A percentile compares a stretch with the other conserved stretches of the same genome.
Evolutionary conservation across 2,797 vertebrate genomes (phyloP).

Genomic region (Anableps anableps): DNA sequence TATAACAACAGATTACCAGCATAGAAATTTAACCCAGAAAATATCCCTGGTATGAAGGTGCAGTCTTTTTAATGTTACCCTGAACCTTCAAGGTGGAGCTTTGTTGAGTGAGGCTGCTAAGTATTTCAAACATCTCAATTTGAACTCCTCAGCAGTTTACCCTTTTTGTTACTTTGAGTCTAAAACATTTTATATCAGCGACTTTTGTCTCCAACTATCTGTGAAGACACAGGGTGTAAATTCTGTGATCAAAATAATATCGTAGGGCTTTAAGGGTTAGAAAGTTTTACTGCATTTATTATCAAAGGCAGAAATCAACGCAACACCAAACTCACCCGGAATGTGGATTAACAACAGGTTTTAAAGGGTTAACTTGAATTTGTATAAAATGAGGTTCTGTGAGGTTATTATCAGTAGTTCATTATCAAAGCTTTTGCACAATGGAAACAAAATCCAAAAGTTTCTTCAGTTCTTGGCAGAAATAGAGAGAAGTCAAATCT

Average conservation of each 20-base stretch:
- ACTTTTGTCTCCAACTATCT: not conserved
- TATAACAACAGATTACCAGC: not conserved
- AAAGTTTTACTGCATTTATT: not conserved
- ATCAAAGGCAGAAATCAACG: not conserved
- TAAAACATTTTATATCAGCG: not conserved
- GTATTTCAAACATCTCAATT: not conserved
- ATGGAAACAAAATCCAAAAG: not conserved
- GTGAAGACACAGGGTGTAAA: not conserved
- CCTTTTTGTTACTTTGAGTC: not conserved
- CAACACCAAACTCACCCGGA: not conserved
- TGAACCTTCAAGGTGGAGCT: not conserved
- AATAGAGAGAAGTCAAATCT: not conserved
- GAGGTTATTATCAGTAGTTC: not conserved
- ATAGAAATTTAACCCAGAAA: not conserved
- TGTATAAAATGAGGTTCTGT: not conserved
- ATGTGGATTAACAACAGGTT: not conserved
- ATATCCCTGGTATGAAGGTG: not conserved
- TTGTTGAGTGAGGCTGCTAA: not conserved
- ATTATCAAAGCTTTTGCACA: not conserved
- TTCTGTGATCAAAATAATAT: not conserved
- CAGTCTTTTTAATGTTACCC: not conserved
- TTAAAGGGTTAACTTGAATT: not conserved
- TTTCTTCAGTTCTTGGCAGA: not conserved
- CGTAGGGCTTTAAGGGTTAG: not conserved
- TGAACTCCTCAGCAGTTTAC: not conserved